Evolutionary conservation across 2,888 invertebrate species (phyloP).

Genomic region (Nineta flava): DNA sequence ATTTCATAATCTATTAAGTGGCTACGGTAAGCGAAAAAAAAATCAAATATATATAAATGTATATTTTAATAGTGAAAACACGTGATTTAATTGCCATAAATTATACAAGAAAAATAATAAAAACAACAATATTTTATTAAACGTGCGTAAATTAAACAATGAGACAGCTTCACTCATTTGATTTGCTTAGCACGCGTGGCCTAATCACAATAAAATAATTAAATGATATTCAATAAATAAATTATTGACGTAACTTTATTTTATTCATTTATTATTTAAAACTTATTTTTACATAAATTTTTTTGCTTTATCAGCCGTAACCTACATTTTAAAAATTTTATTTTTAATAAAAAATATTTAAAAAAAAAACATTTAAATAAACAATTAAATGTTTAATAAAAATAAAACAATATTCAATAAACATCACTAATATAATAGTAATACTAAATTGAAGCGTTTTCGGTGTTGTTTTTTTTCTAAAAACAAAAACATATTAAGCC

Average conservation of each 20-base stretch:
- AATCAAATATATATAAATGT: background rate
- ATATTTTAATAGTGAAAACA: slow-evolving; percentile 2
- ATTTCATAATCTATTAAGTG: slow-evolving; percentile 71
- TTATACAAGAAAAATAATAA: background rate
- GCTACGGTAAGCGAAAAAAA: slow-evolving; percentile 58
- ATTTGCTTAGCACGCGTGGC: too few species aligned
- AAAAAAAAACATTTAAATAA: too few species aligned
- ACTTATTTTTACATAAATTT: background rate
- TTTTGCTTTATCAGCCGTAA: background rate
- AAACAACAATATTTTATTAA: background rate
- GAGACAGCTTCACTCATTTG: background rate
- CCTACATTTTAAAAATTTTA: background rate
- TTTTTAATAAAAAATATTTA: background rate
- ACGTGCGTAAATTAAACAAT: background rate
- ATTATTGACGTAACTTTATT: too few species aligned
- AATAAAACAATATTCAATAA: too few species aligned
- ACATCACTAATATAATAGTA: too few species aligned
- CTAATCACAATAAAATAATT: too few species aligned
- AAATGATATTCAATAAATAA: too few species aligned
- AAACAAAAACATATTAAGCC: too few species aligned
- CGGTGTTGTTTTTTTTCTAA: too few species aligned
- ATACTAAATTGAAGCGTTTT: too few species aligned
- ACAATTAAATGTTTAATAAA: background rate
- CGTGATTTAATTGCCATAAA: background rate
- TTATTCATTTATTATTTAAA: background rate